Percentiles rank a stretch among this genome's conserved stretches.
phyloP scores from a whole-genome alignment of 2,888 invertebrate genomes.

The Orthonychiurus folsomi region DNA sequence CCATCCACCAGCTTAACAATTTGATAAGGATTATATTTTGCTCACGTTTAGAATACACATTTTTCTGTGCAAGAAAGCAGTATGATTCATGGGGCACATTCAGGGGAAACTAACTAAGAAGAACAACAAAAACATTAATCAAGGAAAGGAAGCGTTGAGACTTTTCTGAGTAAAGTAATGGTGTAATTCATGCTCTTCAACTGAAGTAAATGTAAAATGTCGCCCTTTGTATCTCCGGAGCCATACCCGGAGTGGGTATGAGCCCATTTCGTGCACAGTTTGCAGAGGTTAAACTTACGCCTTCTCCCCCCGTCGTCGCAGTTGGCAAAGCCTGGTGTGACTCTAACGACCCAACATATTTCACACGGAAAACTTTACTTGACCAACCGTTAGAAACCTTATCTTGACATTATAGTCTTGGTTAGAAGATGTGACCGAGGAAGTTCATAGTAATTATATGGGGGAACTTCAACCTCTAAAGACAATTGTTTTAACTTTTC shows the following conservation, averaged over 20 bases:
- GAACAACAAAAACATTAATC: conserved; percentile 7
- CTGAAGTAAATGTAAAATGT: background rate
- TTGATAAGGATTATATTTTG: background rate
- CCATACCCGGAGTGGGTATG: conserved; percentile 3
- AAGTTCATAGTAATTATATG: background rate
- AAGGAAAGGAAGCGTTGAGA: conserved; percentile 5
- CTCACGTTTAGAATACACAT: background rate
- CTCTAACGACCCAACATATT: conserved; percentile 38
- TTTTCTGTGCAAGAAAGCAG: background rate
- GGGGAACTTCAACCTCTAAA: background rate
- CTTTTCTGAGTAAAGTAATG: background rate
- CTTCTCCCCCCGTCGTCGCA: background rate
- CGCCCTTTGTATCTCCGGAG: background rate
- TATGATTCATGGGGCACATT: background rate
- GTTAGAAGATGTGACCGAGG: background rate
- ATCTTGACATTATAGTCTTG: background rate
- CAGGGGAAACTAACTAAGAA: background rate
- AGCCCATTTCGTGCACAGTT: background rate
- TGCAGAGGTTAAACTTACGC: background rate
- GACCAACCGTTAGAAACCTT: background rate
- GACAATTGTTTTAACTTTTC: background rate
- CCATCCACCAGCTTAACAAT: too few relatives aligned
- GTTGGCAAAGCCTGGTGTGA: conserved; percentile 23
- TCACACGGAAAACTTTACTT: conserved; percentile 17
- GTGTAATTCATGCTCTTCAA: background rate